These are phyloP conservation scores for Hirtodrosophila confusa DNA, from an alignment of 2,888 invertebrate species.

Conservation along the genomic window DNA sequence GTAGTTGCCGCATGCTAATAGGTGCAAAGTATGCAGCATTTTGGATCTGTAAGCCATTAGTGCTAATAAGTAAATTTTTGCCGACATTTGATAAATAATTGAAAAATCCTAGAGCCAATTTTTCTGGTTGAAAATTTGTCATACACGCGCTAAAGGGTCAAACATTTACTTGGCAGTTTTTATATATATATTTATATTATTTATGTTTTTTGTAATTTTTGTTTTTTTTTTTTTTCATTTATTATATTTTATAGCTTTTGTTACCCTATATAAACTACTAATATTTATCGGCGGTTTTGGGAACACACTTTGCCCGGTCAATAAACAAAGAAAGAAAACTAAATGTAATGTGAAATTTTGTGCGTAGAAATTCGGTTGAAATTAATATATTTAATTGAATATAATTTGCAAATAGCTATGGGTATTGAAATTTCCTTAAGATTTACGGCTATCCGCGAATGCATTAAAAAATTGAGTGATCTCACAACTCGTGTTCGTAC, in stretches of 20 bases:
- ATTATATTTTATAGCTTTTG: slow-evolving; percentile 34
- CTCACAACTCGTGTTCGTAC: slow-evolving; percentile 52
- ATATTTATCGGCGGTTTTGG: slow-evolving; percentile 79
- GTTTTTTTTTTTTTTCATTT: slow-evolving; percentile 1
- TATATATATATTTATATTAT: slow-evolving; percentile 28
- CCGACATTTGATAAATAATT: slow-evolving; percentile 28
- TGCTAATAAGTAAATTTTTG: slow-evolving; percentile 30
- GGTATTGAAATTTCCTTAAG: slow-evolving; percentile 16
- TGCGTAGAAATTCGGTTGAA: slow-evolving; percentile 51
- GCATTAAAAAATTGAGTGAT: slow-evolving; percentile 41
- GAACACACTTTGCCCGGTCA: slow-evolving; percentile 74
- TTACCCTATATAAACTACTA: slow-evolving; percentile 78
- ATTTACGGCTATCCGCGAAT: slow-evolving; percentile 42
- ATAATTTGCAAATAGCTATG: slow-evolving; percentile 20
- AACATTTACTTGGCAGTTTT: slow-evolving; percentile 75
- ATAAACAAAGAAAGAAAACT: slow-evolving; percentile 13
- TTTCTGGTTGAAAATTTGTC: slow-evolving; percentile 29
- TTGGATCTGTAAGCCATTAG: slow-evolving; percentile 44
- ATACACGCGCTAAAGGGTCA: slow-evolving; percentile 65
- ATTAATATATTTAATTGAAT: slow-evolving; percentile 15
- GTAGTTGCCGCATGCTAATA: slow-evolving; percentile 66
- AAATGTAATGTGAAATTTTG: slow-evolving; percentile 41
- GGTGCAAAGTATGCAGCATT: slow-evolving; percentile 43
- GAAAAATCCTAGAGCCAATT: slow-evolving; percentile 40
- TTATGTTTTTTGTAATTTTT: slow-evolving; percentile 33